A percentile compares a stretch with the other conserved stretches of the same genome.
Evolutionary conservation across 2,797 vertebrate species (phyloP).

Genomic region (Miichthys miiuy): DNA sequence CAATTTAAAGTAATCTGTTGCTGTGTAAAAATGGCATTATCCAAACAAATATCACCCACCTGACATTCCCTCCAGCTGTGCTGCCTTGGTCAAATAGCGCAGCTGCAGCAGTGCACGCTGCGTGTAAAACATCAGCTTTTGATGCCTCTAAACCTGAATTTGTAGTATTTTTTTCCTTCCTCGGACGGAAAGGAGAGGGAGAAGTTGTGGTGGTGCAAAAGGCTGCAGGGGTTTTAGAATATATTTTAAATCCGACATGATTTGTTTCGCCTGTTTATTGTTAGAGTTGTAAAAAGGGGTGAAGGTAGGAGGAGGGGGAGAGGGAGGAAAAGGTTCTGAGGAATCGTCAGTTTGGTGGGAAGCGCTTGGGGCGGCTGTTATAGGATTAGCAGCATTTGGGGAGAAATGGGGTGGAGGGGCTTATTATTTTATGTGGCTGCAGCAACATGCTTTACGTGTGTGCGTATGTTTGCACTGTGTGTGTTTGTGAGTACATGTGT

Average conservation of each 20-base stretch:
- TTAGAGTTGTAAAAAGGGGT: conserved; percentile 47
- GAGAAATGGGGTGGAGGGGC: conserved; percentile 33
- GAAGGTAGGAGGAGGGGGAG: neutral
- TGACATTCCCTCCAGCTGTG: conserved; percentile 18
- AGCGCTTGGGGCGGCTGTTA: conserved; percentile 66
- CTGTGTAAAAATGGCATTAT: neutral
- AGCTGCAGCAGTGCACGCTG: neutral
- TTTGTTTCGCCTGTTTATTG: conserved; percentile 65
- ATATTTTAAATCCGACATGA: conserved; percentile 48
- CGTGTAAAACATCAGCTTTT: conserved; percentile 17
- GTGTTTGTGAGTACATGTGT: conserved; percentile 27
- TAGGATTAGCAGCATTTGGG: conserved; percentile 73
- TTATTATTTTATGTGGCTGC: conserved; percentile 61
- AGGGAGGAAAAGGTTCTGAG: conserved; percentile 36
- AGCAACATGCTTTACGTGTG: conserved; percentile 27
- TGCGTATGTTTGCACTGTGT: conserved; percentile 14
- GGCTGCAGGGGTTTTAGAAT: conserved; percentile 43
- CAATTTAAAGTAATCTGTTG: neutral
- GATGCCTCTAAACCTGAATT: conserved; percentile 15
- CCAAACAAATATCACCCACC: neutral
- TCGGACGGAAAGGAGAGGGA: conserved; percentile 4
- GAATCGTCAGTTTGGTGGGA: conserved; percentile 58
- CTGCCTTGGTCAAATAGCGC: conserved; percentile 6
- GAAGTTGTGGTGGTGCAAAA: conserved; percentile 12
- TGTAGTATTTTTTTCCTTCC: conserved; percentile 17